These are phyloP conservation scores for Sarcophaga caerulescens DNA, from an alignment of 2,888 invertebrate genomes.

Conservation along the genomic window DNA sequence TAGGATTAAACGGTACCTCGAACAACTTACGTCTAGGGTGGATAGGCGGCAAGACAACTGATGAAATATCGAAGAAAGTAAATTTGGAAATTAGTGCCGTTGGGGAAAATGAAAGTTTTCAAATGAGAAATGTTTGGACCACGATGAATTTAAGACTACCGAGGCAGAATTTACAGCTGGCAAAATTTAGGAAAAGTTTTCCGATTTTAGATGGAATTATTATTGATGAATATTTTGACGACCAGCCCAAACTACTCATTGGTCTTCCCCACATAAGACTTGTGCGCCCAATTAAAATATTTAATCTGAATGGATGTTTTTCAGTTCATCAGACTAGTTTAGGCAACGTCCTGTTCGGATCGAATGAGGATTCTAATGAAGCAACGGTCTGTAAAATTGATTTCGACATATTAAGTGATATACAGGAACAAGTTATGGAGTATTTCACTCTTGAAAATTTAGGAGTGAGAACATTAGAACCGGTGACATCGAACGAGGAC, in stretches of 20 bases:
- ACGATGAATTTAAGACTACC: conserved; percentile 39
- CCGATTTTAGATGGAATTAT: conserved; percentile 34
- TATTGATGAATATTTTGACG: conserved; percentile 35
- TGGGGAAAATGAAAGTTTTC: neutral
- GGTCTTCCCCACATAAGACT: conserved; percentile 41
- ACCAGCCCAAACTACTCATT: conserved; percentile 34
- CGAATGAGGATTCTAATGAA: conserved; percentile 18
- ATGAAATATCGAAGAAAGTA: conserved; percentile 42
- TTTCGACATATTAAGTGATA: neutral
- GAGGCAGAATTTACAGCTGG: conserved; percentile 8
- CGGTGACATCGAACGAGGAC: conserved; percentile 35
- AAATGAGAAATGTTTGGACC: conserved; percentile 52
- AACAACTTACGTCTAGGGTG: conserved; percentile 48
- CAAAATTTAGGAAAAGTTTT: conserved; percentile 25
- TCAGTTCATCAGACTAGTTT: conserved; percentile 26
- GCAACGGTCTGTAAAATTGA: conserved; percentile 26
- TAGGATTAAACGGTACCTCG: conserved; percentile 38
- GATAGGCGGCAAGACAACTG: conserved; percentile 48
- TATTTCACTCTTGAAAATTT: conserved; percentile 46
- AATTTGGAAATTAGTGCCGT: conserved; percentile 17
- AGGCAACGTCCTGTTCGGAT: conserved; percentile 30
- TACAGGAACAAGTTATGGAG: conserved; percentile 33
- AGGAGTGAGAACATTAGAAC: conserved; percentile 10
- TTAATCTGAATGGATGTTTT: conserved; percentile 33
- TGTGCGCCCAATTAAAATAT: conserved; percentile 20